A percentile compares a stretch with the other conserved stretches of the same genome.
Evolutionary conservation across 2,797 vertebrate genomes (phyloP).

Genomic region (Leontopithecus rosalia): DNA sequence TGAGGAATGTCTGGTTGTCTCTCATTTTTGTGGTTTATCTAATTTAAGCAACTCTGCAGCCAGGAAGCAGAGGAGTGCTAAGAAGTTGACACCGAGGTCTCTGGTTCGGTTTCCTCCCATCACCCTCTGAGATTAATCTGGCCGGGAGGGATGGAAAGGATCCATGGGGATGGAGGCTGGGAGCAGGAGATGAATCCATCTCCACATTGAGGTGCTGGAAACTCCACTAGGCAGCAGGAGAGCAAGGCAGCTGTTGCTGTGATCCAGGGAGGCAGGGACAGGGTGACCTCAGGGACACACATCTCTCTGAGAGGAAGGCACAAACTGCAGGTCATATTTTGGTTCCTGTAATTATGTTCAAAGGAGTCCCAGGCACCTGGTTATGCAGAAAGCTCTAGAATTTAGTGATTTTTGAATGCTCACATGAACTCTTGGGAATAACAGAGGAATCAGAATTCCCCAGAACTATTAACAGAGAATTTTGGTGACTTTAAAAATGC

Average conservation of each 20-base stretch:
- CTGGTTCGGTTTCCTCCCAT: not conserved
- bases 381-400: not conserved
- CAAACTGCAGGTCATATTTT: not conserved
- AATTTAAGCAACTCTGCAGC: not conserved
- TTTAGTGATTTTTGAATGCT: slow-evolving; percentile 31
- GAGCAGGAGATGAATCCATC: not conserved
- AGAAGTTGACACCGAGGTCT: not conserved
- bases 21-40: not conserved
- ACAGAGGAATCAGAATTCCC: not conserved
- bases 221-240: not conserved
- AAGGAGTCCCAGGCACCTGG: not conserved
- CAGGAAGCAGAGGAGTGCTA: not conserved
- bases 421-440: not conserved
- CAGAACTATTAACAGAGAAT: not conserved
- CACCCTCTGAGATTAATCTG: not conserved
- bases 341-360: not conserved
- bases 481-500: not conserved
- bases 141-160: not conserved
- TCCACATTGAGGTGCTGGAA: not conserved
- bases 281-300: not conserved
- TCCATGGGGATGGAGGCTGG: not conserved
- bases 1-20: not conserved
- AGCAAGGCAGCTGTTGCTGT: not conserved
- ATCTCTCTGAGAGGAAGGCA: not conserved
- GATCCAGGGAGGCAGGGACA: not conserved